Evolutionary conservation across 1,140 invertebrate species (phyloP), one percentile per base, ranked within the genome.

Genomic region (Nymphalis io): DNA sequence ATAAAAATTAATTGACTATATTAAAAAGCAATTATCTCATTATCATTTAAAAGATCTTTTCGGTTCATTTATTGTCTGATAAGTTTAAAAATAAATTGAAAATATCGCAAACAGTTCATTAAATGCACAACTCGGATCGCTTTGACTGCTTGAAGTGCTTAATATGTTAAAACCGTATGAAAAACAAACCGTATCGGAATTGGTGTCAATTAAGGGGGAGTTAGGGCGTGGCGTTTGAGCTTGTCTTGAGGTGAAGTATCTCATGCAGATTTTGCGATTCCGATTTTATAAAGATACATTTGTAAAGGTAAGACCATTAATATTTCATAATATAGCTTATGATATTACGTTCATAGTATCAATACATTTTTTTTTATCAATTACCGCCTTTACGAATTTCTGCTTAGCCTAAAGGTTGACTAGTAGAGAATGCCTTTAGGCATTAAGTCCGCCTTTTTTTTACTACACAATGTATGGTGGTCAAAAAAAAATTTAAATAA

Each of bases 191-290:
- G 70, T 70, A 70, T 74, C 68, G 60, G 69, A 68, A 74, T 73
- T 71, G 51, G 75, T 87, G 85, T 87, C 85, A 87, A 85, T 87
- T 85, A 87, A 69, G 51, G 72, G 57, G 57, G 64, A 72, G 72
- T 72, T 71, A 73, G 64, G 62, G 53, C 70, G 68, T 79, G 74
- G 75, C 38, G 68, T 70, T 76, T 75, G 69, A 72, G 68, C 68
- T 68, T 75, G 78, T 74, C 78, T 75, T 61, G 75, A 66, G 44
- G 67, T 55, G 51, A 55, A 55, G 23, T 55, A 55, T 55, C 51
- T 55, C 13, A 55, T 82, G 75, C 78, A 82, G 80, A 82, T 82
- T 74, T 75, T 66, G 72, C 27, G 70, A 73, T 75, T 53, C 51
- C 55, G 74, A 73, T 73, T 70, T 68, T 51, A 57, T 63, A 63